Percentiles rank a stretch among this genome's conserved stretches.
Evolutionary conservation across 2,113 vertebrate species (phyloP).

Genomic region (Leucopsar rothschildi): DNA sequence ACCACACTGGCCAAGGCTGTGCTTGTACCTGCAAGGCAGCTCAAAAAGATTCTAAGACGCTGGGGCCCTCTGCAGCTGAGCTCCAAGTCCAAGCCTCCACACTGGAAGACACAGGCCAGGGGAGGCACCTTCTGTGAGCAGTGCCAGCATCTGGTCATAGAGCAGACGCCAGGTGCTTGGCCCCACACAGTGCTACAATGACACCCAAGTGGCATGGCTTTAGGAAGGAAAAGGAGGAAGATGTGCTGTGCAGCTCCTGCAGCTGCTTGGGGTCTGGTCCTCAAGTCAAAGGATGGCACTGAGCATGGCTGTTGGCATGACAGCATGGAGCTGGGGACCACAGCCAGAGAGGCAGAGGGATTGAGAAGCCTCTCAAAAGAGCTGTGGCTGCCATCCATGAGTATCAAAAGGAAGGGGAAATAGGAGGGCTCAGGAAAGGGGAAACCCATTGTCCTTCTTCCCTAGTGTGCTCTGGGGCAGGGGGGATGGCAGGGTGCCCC

Average conservation of each 20-base stretch:
- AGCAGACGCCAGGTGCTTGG: neutral
- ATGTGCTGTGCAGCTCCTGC: neutral
- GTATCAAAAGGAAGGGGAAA: neutral
- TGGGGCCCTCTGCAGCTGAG: neutral
- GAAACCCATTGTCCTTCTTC: neutral
- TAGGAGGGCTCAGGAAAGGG: neutral
- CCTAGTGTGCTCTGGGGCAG: neutral
- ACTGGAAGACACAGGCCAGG: neutral
- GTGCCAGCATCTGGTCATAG: slow-evolving; percentile 9
- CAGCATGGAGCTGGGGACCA: neutral
- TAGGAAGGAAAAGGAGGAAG: neutral
- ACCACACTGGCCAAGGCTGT: neutral
- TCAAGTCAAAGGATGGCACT: neutral
- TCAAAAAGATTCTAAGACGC: neutral
- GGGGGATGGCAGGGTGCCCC: accelerated
- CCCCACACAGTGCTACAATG: accelerated
- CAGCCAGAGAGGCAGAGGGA: neutral
- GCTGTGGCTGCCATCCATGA: neutral
- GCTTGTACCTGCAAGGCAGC: neutral
- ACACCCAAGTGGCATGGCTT: accelerated
- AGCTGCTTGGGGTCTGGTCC: neutral
- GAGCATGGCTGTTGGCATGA: neutral
- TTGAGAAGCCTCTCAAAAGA: neutral
- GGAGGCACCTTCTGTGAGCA: neutral
- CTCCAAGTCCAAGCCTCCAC: neutral